These are phyloP conservation scores for Protosalanx chinensis DNA, from an alignment of 2,797 vertebrate genomes.

Conservation along the genomic window DNA sequence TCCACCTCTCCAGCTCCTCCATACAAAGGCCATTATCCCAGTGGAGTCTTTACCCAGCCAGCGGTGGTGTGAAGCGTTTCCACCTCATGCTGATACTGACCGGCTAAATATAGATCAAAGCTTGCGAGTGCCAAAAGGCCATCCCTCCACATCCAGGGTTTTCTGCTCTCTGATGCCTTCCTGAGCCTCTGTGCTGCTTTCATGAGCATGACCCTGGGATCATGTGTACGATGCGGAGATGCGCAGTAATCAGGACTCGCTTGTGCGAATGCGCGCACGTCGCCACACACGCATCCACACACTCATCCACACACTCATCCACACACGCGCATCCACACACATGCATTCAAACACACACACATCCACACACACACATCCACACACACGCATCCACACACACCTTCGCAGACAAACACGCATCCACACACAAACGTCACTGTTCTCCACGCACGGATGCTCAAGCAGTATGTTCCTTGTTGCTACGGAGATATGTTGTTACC, in stretches of 20 bases:
- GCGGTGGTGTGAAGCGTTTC: background rate
- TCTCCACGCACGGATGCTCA: background rate
- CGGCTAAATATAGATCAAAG: slow-evolving; percentile 1
- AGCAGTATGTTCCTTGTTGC: too few relatives aligned
- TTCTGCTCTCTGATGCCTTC: background rate
- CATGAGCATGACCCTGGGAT: too few relatives aligned
- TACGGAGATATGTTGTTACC: too few relatives aligned
- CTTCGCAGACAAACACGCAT: too few relatives aligned
- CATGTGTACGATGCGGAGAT: too few relatives aligned
- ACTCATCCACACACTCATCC: too few relatives aligned
- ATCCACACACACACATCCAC: too few relatives aligned
- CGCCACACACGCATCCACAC: background rate
- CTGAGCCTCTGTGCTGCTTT: background rate
- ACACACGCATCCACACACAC: too few relatives aligned
- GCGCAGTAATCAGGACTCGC: too few relatives aligned
- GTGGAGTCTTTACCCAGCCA: background rate
- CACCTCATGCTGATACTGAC: background rate
- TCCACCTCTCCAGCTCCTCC: background rate
- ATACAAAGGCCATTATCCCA: background rate
- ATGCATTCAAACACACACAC: too few relatives aligned
- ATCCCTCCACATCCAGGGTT: background rate
- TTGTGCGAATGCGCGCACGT: too few relatives aligned
- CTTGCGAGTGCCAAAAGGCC: background rate
- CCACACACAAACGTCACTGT: background rate
- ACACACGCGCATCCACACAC: too few relatives aligned